These are phyloP conservation scores for Tridacna crocea DNA, from an alignment of 2,888 invertebrate genomes.

Conservation along the genomic window DNA sequence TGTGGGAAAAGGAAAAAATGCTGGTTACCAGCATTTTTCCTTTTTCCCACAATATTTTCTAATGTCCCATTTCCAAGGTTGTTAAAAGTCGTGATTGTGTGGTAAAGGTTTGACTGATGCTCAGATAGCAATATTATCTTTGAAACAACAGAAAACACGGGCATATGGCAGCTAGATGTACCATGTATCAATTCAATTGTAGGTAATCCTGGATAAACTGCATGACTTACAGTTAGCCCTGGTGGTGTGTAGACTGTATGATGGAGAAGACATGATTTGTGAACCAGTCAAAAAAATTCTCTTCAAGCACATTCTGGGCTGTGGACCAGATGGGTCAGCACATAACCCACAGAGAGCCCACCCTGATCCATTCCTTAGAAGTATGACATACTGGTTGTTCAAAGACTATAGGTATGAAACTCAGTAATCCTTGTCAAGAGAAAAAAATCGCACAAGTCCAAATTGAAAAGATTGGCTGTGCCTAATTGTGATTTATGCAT, in stretches of 20 bases:
- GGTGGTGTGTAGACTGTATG: constrained; percentile 95
- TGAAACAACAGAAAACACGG: not conserved
- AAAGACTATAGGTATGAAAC: constrained; percentile 89
- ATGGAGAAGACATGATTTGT: constrained; percentile 86
- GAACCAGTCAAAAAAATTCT: constrained; percentile 76
- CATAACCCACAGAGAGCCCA: constrained; percentile 86
- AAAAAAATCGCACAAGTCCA: not conserved
- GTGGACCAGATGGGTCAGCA: constrained; percentile 86
- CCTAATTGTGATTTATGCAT: too few species aligned
- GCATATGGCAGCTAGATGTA: not conserved
- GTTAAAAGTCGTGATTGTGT: too few species aligned
- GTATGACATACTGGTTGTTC: constrained; percentile 98
- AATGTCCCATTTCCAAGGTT: too few species aligned
- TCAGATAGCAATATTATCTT: not conserved
- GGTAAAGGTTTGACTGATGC: too few species aligned
- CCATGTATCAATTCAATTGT: not conserved
- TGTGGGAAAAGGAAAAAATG: too few species aligned
- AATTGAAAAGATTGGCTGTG: too few species aligned
- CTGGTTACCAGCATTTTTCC: too few species aligned
- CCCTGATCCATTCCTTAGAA: constrained; percentile 96
- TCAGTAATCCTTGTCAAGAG: not conserved
- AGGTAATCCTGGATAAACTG: constrained; percentile 94
- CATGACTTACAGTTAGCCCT: constrained; percentile 98
- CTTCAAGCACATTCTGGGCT: constrained; percentile 79
- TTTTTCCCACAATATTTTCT: too few species aligned